phyloP scores from a whole-genome alignment of 2,888 invertebrate species.

The Bellardia bayeri region DNA sequence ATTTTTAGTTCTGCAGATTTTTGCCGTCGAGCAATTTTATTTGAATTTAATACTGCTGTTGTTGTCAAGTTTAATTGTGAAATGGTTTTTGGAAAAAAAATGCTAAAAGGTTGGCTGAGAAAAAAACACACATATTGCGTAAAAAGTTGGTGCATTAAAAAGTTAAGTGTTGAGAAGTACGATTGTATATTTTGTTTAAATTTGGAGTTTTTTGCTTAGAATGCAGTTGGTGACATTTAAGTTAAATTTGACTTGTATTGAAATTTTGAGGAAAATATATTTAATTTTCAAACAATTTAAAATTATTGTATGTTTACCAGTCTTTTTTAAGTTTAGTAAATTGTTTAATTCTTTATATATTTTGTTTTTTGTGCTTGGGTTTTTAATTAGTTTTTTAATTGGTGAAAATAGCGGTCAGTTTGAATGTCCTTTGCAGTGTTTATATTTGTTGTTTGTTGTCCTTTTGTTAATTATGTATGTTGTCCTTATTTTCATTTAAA shows the following conservation, averaged over 20 bases:
- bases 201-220: neutral
- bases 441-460: neutral
- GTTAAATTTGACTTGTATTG: neutral
- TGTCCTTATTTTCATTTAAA: neutral
- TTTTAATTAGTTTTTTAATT: neutral
- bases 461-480: neutral
- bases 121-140: neutral
- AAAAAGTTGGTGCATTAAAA: no score
- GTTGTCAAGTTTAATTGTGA: conserved; percentile 53
- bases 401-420: neutral
- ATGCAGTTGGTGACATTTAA: no score
- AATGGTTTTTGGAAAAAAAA: conserved; percentile 2
- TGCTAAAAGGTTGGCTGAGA: neutral
- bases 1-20: neutral
- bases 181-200: neutral
- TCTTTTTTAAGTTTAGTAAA: neutral
- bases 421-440: neutral
- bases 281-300: neutral
- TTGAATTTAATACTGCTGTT: conserved; percentile 53
- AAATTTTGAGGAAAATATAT: no score
- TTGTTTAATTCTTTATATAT: neutral
- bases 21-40: neutral
- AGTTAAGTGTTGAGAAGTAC: no score
- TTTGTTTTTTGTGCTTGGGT: neutral
- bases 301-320: neutral